Conservation (phyloP, 2,113 vertebrate species). For the Tenebrosternarchus preto region DNA sequence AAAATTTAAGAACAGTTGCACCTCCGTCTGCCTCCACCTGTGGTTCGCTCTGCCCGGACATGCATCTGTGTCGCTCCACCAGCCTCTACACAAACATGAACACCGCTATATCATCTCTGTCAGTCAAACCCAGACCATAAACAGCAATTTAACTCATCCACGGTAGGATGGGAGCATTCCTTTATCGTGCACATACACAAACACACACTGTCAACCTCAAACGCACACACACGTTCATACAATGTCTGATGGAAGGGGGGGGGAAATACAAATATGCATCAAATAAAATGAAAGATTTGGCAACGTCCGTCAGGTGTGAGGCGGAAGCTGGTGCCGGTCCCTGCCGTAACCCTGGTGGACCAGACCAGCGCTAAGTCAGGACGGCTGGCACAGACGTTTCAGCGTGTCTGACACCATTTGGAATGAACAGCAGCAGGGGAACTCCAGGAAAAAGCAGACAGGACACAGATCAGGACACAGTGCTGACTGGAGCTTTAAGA, state of each 20-base stretch:
- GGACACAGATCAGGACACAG: not conserved
- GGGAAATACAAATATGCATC: not conserved
- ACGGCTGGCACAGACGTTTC: not conserved
- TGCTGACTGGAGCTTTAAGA: slow-evolving; percentile 1
- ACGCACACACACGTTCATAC: too few relatives aligned
- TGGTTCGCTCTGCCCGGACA: slow-evolving; percentile 31
- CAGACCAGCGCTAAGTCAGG: too few relatives aligned
- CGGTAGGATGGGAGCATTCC: slow-evolving; percentile 41
- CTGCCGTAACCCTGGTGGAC: not conserved
- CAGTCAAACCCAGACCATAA: slow-evolving; percentile 54
- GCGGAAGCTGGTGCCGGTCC: not conserved
- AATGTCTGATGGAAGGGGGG: not conserved
- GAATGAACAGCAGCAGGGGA: not conserved
- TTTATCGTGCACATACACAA: slow-evolving; percentile 16
- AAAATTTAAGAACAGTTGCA: not conserved
- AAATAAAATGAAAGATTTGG: too few relatives aligned
- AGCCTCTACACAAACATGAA: slow-evolving; percentile 52
- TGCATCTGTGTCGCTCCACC: slow-evolving; percentile 2
- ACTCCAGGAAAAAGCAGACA: not conserved
- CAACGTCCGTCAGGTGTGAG: not conserved
- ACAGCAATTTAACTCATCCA: slow-evolving; percentile 54
- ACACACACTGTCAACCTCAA: slow-evolving; percentile 32
- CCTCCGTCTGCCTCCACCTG: slow-evolving; percentile 9
- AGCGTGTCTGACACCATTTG: not conserved
- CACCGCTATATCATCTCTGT: slow-evolving; percentile 53